Percentiles rank a stretch among this genome's conserved stretches.
These are phyloP conservation scores for Miltochrista miniata DNA, from an alignment of 2,888 invertebrate species.

Conservation along the genomic window DNA sequence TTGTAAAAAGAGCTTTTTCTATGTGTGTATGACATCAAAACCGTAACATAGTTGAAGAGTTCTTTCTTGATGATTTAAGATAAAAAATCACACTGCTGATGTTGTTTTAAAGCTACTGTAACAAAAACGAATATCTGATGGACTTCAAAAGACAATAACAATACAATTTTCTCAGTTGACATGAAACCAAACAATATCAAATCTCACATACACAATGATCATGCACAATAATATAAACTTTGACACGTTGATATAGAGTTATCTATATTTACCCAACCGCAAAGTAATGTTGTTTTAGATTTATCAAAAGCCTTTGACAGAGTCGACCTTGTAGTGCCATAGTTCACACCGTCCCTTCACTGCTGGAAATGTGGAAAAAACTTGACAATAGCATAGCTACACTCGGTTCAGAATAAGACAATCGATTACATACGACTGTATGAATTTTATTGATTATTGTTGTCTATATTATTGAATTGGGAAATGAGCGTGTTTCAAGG, in stretches of 20 bases:
- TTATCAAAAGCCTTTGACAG: constrained; percentile 70
- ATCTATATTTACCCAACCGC: constrained; percentile 10
- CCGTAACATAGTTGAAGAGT: not conserved
- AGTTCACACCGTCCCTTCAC: constrained; percentile 82
- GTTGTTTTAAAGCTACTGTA: constrained; percentile 8
- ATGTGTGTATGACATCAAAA: too few relatives aligned
- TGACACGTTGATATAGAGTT: constrained; percentile 9
- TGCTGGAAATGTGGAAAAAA: constrained; percentile 78
- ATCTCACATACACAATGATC: not conserved
- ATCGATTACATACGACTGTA: constrained; percentile 75
- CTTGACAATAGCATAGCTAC: constrained; percentile 73
- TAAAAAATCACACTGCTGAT: not conserved
- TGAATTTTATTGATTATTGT: constrained; percentile 80
- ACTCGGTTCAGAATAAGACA: constrained; percentile 71
- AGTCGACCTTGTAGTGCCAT: constrained; percentile 72
- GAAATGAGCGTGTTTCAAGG: constrained; percentile 66
- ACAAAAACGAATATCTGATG: constrained; percentile 19
- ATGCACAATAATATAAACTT: constrained; percentile 13
- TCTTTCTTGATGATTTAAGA: not conserved
- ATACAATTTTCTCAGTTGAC: constrained; percentile 37
- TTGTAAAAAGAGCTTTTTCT: too few relatives aligned
- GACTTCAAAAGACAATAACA: constrained; percentile 20
- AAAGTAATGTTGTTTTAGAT: constrained; percentile 40
- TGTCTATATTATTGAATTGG: constrained; percentile 64
- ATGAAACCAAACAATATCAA: constrained; percentile 24